A percentile compares a stretch with the other conserved stretches of the same genome.
phyloP scores from a whole-genome alignment of 2,113 vertebrate genomes.

The Bubo blakistoni region DNA sequence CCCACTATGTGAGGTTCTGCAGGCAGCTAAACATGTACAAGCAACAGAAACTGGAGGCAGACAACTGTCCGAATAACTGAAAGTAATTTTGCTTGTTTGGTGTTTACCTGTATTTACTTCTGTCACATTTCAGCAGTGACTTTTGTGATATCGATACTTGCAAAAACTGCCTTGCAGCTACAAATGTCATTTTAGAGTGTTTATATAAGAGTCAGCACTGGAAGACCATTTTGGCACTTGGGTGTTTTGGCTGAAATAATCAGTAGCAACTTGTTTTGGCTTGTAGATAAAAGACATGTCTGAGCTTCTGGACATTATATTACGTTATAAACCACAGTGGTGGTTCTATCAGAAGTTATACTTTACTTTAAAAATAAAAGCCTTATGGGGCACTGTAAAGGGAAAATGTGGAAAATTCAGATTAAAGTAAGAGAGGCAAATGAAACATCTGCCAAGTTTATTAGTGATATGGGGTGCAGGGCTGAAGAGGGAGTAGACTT shows the following conservation, averaged over 20 bases:
- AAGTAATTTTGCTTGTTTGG: not conserved
- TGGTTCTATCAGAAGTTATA: not conserved
- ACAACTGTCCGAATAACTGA: not conserved
- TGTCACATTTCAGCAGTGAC: not conserved
- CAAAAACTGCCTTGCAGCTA: not conserved
- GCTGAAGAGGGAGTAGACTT: not conserved
- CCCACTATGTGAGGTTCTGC: not conserved
- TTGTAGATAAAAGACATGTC: not conserved
- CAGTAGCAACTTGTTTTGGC: not conserved
- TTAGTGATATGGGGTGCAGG: not conserved
- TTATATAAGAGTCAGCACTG: not conserved
- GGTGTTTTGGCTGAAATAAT: not conserved
- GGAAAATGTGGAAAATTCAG: not conserved
- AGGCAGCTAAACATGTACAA: not conserved
- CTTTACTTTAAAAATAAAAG: not conserved
- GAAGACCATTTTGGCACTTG: not conserved
- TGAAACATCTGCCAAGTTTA: not conserved
- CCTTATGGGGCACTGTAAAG: not conserved
- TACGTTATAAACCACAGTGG: not conserved
- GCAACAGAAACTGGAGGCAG: not conserved
- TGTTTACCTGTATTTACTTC: not conserved
- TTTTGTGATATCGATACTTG: not conserved
- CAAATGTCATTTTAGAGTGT: not conserved
- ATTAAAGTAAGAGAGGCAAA: not conserved
- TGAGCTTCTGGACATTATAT: not conserved